phyloP scores from a whole-genome alignment of 1,140 invertebrate species.

The Phortica variegata region DNA sequence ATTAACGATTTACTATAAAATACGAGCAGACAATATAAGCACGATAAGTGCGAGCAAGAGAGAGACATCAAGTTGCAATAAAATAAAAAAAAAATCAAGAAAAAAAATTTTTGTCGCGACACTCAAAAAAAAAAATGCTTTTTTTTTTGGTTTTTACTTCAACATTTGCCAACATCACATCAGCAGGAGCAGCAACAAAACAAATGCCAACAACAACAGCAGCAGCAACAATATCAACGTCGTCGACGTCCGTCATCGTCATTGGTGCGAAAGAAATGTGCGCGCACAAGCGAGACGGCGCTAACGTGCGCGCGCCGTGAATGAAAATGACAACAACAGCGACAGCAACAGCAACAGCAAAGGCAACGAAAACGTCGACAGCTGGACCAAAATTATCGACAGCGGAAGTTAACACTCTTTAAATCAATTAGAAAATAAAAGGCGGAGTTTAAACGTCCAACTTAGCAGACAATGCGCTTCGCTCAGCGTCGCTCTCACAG shows the following conservation, averaged over 20 bases:
- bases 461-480: slow-evolving; percentile 26
- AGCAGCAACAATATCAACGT: no score
- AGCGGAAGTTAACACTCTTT: slow-evolving; percentile 55
- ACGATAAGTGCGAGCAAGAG: no score
- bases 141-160: not conserved
- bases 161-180: slow-evolving; percentile 15
- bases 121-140: not conserved
- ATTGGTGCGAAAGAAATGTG: slow-evolving; percentile 40
- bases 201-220: no score
- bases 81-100: slow-evolving; percentile 14
- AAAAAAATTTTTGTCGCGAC: not conserved
- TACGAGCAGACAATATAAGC: not conserved
- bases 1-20: slow-evolving; percentile 48
- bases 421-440: slow-evolving; percentile 56
- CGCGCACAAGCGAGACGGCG: slow-evolving; percentile 29
- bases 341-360: slow-evolving; percentile 2
- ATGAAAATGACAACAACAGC: slow-evolving; percentile 4
- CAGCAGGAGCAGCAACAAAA: slow-evolving; percentile 42
- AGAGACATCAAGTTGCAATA: no score
- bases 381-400: slow-evolving; percentile 51
- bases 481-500: slow-evolving; percentile 2
- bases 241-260: slow-evolving; percentile 18
- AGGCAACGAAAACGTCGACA: slow-evolving; percentile 3
- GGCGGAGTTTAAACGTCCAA: slow-evolving; percentile 48
- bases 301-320: slow-evolving; percentile 12